A percentile compares a stretch with the other conserved stretches of the same genome.
Conservation (phyloP, 2,888 invertebrate species). For the Pardosa pseudoannulata region DNA sequence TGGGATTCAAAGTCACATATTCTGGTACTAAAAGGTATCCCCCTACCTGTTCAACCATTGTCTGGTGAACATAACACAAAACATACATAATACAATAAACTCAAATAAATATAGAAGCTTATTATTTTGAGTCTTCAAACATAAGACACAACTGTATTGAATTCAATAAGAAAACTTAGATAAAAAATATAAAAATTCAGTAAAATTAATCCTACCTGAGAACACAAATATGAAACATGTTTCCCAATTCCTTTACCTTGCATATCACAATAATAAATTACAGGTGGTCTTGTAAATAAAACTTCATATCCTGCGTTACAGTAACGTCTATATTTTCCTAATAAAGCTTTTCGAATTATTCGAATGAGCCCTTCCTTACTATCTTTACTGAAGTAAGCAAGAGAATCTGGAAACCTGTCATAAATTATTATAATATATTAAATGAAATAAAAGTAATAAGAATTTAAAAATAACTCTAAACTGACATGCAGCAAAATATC, state of each 20-base stretch:
- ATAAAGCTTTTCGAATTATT: conserved; percentile 87
- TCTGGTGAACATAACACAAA: too few relatives aligned
- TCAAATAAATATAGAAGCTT: too few relatives aligned
- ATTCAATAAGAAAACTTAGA: conserved; percentile 11
- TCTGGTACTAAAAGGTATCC: too few relatives aligned
- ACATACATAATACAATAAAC: too few relatives aligned
- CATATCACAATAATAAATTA: conserved; percentile 80
- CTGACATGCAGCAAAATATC: too few relatives aligned
- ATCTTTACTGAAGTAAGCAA: conserved; percentile 92
- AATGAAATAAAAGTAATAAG: too few relatives aligned
- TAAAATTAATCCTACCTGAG: conserved; percentile 73
- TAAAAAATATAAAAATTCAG: background rate
- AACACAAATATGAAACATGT: conserved; percentile 74
- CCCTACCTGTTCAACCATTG: too few relatives aligned
- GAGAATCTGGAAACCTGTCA: conserved; percentile 87
- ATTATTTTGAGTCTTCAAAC: too few relatives aligned
- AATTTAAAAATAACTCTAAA: too few relatives aligned
- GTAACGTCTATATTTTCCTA: conserved; percentile 88
- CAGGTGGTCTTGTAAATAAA: conserved; percentile 83
- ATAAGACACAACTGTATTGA: too few relatives aligned
- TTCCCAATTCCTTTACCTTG: conserved; percentile 77
- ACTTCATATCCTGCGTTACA: conserved; percentile 89
- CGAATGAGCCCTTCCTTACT: conserved; percentile 90
- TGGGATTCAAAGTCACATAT: too few relatives aligned
- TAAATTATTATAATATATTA: too few relatives aligned